phyloP scores from a whole-genome alignment of 2,797 vertebrate species.

The Coregonus ussuriensis region DNA sequence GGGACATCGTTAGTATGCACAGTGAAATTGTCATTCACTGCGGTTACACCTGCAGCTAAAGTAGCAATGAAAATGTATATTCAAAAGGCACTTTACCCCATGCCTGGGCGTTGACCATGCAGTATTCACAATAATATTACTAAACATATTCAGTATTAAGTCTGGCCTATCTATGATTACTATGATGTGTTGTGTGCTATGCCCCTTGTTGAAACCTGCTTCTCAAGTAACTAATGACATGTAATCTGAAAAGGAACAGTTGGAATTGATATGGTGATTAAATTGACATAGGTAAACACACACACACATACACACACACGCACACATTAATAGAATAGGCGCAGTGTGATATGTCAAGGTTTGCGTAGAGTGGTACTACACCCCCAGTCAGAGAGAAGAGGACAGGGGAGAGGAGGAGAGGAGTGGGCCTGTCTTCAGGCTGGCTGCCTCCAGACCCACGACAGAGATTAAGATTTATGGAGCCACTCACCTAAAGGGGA shows the following conservation, averaged over 20 bases:
- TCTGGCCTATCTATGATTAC: no score
- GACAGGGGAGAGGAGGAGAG: no score
- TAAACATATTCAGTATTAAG: slow-evolving; percentile 23
- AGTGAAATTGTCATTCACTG: slow-evolving; percentile 40
- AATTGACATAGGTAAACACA: background rate
- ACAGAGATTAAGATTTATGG: slow-evolving; percentile 41
- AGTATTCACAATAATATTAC: slow-evolving; percentile 26
- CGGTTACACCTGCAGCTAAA: slow-evolving; percentile 30
- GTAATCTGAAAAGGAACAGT: background rate
- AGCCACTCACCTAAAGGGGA: slow-evolving; percentile 29
- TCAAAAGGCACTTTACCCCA: slow-evolving; percentile 26
- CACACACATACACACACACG: background rate
- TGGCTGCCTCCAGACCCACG: slow-evolving; percentile 21
- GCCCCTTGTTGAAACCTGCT: slow-evolving; percentile 14
- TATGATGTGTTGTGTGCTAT: background rate
- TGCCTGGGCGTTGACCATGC: slow-evolving; percentile 29
- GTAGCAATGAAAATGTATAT: slow-evolving; percentile 25
- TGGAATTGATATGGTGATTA: background rate
- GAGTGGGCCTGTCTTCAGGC: background rate
- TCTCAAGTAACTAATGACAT: slow-evolving; percentile 7
- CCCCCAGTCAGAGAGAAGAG: background rate
- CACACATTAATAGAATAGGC: background rate
- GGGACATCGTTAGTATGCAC: slow-evolving; percentile 36
- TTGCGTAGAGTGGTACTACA: background rate
- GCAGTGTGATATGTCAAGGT: background rate